Evolutionary conservation across 2,797 vertebrate species (phyloP).

Genomic region (Acanthurus tractus): DNA sequence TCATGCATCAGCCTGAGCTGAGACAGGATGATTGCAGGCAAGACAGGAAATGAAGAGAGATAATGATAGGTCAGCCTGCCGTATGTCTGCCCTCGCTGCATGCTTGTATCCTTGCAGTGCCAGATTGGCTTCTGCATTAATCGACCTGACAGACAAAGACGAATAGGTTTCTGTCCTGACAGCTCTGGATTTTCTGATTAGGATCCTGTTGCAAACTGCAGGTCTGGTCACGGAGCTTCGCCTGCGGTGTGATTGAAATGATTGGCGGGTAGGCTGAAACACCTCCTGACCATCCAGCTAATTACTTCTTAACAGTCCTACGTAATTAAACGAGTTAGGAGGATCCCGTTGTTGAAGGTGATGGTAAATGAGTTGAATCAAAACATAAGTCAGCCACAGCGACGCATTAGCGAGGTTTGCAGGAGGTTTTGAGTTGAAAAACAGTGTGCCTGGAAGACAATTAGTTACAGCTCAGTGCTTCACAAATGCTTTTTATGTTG

Average conservation of each 20-base stretch:
- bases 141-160: conserved; percentile 73
- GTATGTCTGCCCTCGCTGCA: conserved; percentile 60
- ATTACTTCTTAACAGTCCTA: conserved; percentile 38
- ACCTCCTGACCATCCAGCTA: conserved; percentile 23
- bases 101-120: conserved; percentile 49
- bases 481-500: conserved; percentile 40
- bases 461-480: conserved; percentile 60
- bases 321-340: conserved; percentile 2
- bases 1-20: conserved; percentile 70
- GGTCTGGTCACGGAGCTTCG: conserved; percentile 26
- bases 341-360: background rate
- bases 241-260: conserved; percentile 24
- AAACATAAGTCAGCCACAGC: background rate
- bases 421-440: conserved; percentile 34
- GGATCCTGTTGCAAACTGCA: conserved; percentile 30
- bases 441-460: conserved; percentile 68
- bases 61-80: conserved; percentile 77
- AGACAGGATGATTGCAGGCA: conserved; percentile 81
- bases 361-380: conserved; percentile 9
- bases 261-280: conserved; percentile 43
- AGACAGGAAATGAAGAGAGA: conserved; percentile 82
- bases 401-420: conserved; percentile 21
- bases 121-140: conserved; percentile 70
- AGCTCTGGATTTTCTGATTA: conserved; percentile 55
- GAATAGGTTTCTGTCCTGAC: conserved; percentile 61